These are phyloP conservation scores for Epirrhoe alternata DNA, from an alignment of 2,888 invertebrate species.

Conservation along the genomic window DNA sequence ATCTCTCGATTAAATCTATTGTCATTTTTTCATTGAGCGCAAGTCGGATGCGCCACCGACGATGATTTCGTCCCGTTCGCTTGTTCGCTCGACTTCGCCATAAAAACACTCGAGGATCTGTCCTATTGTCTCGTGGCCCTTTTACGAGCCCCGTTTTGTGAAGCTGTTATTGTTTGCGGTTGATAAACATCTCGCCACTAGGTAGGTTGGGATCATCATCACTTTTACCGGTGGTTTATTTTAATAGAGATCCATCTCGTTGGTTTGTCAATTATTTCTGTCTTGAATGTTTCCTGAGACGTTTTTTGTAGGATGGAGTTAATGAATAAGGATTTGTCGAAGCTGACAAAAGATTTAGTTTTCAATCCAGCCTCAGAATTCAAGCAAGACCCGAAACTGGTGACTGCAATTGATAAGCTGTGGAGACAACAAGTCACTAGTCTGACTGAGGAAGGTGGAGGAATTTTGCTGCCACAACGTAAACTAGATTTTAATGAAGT, in stretches of 20 bases:
- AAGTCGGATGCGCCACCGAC: constrained; percentile 84
- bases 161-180: constrained; percentile 84
- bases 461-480: constrained; percentile 64
- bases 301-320: constrained; percentile 71
- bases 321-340: constrained; percentile 68
- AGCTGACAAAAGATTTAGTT: constrained; percentile 59
- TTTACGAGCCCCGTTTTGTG: constrained; percentile 83
- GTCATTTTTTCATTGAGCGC: constrained; percentile 79
- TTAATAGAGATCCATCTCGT: constrained; percentile 70
- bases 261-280: constrained; percentile 74
- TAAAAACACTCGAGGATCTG: constrained; percentile 80
- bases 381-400: constrained; percentile 71
- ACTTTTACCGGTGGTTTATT: constrained; percentile 76
- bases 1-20: constrained; percentile 84
- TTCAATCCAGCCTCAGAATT: constrained; percentile 55
- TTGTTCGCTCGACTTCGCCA: constrained; percentile 77
- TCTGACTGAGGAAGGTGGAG: constrained; percentile 36
- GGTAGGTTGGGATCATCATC: constrained; percentile 82
- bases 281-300: constrained; percentile 61
- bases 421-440: constrained; percentile 49
- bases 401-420: constrained; percentile 71
- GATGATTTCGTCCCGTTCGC: constrained; percentile 80
- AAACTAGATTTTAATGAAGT: constrained; percentile 73
- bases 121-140: constrained; percentile 81
- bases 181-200: constrained; percentile 84